Evolutionary conservation across 37 sponge, comb jelly and placozoan species (phyloP).

Genomic region (Chondrilla cf. caribensis): DNA sequence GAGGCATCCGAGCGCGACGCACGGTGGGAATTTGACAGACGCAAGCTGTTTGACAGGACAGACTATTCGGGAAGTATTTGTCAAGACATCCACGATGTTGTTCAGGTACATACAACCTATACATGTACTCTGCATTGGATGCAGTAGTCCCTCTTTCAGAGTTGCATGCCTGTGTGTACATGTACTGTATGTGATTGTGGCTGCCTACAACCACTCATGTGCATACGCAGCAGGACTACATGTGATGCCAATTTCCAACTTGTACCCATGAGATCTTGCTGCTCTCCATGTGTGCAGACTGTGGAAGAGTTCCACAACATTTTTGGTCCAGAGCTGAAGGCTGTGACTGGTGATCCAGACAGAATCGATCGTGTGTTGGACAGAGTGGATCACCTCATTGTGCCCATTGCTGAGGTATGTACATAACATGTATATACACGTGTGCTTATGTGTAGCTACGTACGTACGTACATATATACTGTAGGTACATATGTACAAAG

Average conservation of each 20-base stretch:
- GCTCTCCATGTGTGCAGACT: slow-evolving; percentile 38
- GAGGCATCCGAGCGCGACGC: slow-evolving; percentile 97
- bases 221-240: too few relatives aligned
- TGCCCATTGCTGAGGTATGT: slow-evolving; percentile 59
- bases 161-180: not conserved
- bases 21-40: slow-evolving; percentile 99
- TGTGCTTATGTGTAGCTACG: not conserved
- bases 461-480: not conserved
- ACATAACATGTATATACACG: not conserved
- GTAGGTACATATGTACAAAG: not conserved
- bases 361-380: slow-evolving; percentile 81
- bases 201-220: too few relatives aligned
- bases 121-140: not conserved
- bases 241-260: too few relatives aligned
- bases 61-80: slow-evolving; percentile 93
- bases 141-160: not conserved
- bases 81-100: slow-evolving; percentile 81
- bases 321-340: slow-evolving; percentile 97
- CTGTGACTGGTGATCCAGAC: slow-evolving; percentile 93
- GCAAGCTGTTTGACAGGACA: slow-evolving; percentile 87
- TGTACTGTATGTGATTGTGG: slow-evolving; percentile 14
- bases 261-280: not conserved
- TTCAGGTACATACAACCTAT: slow-evolving; percentile 59
- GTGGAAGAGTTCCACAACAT: slow-evolving; percentile 99
- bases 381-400: slow-evolving; percentile 73